phyloP scores from a whole-genome alignment of 1,140 invertebrate species.

The Aplysia californica region DNA sequence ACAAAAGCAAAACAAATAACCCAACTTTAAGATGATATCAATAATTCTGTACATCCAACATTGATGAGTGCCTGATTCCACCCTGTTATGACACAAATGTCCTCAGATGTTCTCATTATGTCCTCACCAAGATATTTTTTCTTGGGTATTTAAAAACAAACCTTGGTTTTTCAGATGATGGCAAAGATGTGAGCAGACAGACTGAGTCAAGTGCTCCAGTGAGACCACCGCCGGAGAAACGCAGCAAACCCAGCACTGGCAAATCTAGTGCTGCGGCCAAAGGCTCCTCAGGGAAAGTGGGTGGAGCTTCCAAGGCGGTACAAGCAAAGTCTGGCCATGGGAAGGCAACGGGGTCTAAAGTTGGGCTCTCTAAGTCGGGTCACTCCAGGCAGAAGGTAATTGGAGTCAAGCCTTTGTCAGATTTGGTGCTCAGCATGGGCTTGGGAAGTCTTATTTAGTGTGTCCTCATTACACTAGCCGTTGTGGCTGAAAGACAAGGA shows the following conservation, averaged over 20 bases:
- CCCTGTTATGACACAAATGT: no score
- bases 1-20: no score
- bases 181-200: slow-evolving; percentile 1
- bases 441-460: no score
- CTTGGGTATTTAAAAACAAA: no score
- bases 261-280: slow-evolving; percentile 3
- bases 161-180: neutral
- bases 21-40: no score
- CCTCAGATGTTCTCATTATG: no score
- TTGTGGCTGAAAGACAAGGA: no score
- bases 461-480: no score
- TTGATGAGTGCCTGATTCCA: no score
- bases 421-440: no score
- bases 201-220: neutral
- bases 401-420: neutral
- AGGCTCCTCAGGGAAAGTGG: neutral
- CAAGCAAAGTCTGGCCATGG: neutral
- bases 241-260: slow-evolving; percentile 10
- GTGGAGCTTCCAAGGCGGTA: neutral
- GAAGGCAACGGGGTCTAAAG: neutral
- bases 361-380: neutral
- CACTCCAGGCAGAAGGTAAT: slow-evolving; percentile 7
- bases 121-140: no score
- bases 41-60: no score
- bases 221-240: slow-evolving; percentile 13